Conservation (phyloP, 2,888 invertebrate species). For the Disparrhopalites patrizii region DNA sequence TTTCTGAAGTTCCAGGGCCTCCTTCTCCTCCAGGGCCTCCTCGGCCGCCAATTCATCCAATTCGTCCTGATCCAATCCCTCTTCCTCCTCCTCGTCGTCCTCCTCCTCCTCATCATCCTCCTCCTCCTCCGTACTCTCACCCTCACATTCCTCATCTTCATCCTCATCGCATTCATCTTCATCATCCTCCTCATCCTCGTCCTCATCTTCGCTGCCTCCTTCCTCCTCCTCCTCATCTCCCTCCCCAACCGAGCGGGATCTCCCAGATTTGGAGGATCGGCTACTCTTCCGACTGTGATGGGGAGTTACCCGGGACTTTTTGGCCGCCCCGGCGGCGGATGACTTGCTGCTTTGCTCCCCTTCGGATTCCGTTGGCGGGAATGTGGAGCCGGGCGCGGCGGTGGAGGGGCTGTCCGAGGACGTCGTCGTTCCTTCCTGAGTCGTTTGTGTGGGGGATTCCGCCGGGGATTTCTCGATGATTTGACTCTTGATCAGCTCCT, state of each 20-base stretch:
- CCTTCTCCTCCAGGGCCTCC: conserved; percentile 5
- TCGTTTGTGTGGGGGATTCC: too few relatives aligned
- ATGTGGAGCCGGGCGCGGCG: too few relatives aligned
- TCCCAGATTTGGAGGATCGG: neutral
- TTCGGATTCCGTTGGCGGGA: too few relatives aligned
- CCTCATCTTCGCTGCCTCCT: too few relatives aligned
- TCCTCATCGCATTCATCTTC: conserved; percentile 3
- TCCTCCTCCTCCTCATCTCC: too few relatives aligned
- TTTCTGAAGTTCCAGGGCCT: conserved; percentile 2
- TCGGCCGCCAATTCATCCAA: conserved; percentile 17
- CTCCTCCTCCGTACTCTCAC: conserved; percentile 2
- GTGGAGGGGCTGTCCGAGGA: too few relatives aligned
- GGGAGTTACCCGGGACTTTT: too few relatives aligned
- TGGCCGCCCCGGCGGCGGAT: neutral
- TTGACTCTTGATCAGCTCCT: too few relatives aligned
- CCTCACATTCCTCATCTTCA: neutral
- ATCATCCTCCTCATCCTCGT: conserved; percentile 12
- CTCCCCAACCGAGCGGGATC: neutral
- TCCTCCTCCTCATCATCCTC: conserved; percentile 7
- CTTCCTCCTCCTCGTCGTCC: neutral
- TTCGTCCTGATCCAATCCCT: conserved; percentile 6
- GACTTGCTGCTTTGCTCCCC: too few relatives aligned
- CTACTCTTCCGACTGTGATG: neutral
- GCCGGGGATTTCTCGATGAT: too few relatives aligned
- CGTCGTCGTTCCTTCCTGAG: too few relatives aligned